phyloP scores from a whole-genome alignment of 2,888 invertebrate species.

The Pecten maximus region DNA sequence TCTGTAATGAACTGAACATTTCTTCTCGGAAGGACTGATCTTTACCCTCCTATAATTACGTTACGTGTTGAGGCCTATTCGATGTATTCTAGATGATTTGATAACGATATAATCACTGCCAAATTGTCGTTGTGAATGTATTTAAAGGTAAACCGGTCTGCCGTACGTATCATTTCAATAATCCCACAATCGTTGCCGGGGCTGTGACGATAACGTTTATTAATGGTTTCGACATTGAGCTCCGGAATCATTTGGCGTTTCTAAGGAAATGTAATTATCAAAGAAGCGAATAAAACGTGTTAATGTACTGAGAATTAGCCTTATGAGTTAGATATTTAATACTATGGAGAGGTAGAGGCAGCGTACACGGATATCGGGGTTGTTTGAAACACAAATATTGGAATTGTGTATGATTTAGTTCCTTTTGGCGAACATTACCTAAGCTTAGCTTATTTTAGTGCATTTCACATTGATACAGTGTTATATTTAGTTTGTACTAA shows the following conservation, averaged over 20 bases:
- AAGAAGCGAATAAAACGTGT: background rate
- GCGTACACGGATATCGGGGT: background rate
- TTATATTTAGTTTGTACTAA: too few species aligned
- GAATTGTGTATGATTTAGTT: too few species aligned
- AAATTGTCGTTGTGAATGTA: background rate
- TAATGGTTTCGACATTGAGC: background rate
- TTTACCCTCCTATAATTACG: background rate
- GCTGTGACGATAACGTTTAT: background rate
- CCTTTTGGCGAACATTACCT: too few species aligned
- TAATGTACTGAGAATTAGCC: constrained; percentile 13
- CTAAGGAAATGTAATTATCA: constrained; percentile 33
- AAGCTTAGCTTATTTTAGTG: too few species aligned
- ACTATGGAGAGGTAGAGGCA: background rate
- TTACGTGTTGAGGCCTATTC: background rate
- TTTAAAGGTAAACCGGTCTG: background rate
- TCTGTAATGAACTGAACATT: background rate
- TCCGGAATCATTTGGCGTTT: background rate
- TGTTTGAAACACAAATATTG: too few species aligned
- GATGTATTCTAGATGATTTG: constrained; percentile 9
- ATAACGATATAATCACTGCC: background rate
- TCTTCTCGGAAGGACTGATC: background rate
- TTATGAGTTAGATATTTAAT: background rate
- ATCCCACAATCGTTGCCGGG: background rate
- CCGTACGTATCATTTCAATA: background rate
- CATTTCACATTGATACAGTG: too few species aligned